phyloP scores from a whole-genome alignment of 2,888 invertebrate species.

The Cancer borealis region DNA sequence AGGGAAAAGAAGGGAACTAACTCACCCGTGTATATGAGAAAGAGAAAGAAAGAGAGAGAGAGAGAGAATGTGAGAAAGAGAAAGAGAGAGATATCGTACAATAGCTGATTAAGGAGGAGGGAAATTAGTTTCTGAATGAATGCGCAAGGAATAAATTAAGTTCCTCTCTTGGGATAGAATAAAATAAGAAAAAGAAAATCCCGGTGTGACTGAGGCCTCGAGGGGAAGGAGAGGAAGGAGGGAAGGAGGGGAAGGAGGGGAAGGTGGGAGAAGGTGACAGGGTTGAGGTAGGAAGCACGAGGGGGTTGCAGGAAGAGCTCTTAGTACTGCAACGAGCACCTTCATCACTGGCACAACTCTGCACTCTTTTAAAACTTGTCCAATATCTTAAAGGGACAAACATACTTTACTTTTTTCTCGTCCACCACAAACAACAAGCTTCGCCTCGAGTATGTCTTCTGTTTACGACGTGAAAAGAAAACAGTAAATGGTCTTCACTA shows the following conservation, averaged over 20 bases:
- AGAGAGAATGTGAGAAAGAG: conserved; percentile 32
- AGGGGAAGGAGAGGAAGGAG: too few relatives aligned
- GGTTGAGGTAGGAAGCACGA: background rate
- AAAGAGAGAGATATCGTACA: conserved; percentile 1
- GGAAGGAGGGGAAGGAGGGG: too few relatives aligned
- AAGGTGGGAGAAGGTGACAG: background rate
- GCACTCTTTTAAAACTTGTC: too few relatives aligned
- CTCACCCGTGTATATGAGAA: background rate
- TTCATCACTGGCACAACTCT: too few relatives aligned
- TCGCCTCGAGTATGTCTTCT: too few relatives aligned
- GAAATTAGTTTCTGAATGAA: conserved; percentile 7
- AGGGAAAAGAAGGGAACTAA: conserved; percentile 1
- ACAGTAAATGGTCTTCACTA: too few relatives aligned
- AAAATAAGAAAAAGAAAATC: background rate
- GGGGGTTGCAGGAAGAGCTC: background rate
- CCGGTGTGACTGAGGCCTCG: background rate
- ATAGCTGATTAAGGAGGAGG: conserved; percentile 3
- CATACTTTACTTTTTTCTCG: too few relatives aligned
- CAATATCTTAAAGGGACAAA: too few relatives aligned
- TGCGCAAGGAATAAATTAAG: background rate
- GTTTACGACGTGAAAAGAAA: too few relatives aligned
- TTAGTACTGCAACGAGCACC: background rate
- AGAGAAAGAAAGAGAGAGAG: conserved; percentile 32
- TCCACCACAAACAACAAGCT: too few relatives aligned
- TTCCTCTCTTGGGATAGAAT: background rate